phyloP scores from a whole-genome alignment of 2,888 invertebrate genomes.

The Melanargia galathea region DNA sequence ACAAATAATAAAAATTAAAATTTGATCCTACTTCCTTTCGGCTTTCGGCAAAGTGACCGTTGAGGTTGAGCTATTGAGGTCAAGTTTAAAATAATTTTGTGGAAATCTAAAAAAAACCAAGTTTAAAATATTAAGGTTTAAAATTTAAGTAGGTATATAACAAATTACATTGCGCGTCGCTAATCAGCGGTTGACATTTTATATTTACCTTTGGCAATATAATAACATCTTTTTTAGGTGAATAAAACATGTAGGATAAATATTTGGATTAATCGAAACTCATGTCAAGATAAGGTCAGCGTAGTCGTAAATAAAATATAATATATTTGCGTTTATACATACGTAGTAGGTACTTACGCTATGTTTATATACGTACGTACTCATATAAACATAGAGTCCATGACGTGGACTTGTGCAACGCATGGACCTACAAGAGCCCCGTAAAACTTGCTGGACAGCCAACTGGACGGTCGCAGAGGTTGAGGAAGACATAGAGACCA shows the following conservation, averaged over 20 bases:
- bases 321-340: slow-evolving; percentile 4
- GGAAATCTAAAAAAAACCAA: neutral
- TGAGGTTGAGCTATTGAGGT: no score
- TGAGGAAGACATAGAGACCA: no score
- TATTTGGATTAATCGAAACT: slow-evolving; percentile 14
- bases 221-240: slow-evolving; percentile 3
- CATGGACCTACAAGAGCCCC: no score
- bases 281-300: slow-evolving; percentile 6
- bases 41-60: no score
- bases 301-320: slow-evolving; percentile 8
- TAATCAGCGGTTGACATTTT: slow-evolving; percentile 10
- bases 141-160: neutral
- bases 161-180: slow-evolving; percentile 1
- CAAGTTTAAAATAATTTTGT: no score
- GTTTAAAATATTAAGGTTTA: neutral
- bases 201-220: neutral
- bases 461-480: no score
- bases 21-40: no score
- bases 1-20: no score
- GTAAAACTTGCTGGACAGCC: no score
- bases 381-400: neutral
- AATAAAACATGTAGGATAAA: slow-evolving; percentile 18
- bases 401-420: no score
- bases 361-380: no score
- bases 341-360: no score